These are phyloP conservation scores for Leptinotarsa juncta DNA, from an alignment of 2,888 invertebrate species.

Conservation along the genomic window DNA sequence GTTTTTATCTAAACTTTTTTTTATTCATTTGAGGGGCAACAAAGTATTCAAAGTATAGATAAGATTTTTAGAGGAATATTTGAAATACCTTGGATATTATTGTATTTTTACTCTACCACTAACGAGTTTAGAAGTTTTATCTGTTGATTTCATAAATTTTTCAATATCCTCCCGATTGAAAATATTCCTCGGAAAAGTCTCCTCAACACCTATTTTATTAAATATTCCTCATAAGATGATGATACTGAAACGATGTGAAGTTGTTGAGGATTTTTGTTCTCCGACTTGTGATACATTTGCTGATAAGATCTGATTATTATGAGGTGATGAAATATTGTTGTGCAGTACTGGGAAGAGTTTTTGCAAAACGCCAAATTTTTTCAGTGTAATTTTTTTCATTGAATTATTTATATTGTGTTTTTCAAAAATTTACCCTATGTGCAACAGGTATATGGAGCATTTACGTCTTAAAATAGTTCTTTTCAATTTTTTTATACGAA, in stretches of 20 bases:
- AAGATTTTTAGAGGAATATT: neutral
- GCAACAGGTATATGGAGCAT: neutral
- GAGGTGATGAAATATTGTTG: constrained; percentile 25
- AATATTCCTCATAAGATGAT: constrained; percentile 41
- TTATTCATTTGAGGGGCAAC: constrained; percentile 41
- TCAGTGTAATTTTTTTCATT: neutral
- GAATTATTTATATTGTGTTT: neutral
- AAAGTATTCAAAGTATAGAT: constrained; percentile 34
- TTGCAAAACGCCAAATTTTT: neutral
- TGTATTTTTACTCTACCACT: neutral
- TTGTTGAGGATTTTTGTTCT: constrained; percentile 62
- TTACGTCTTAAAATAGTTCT: neutral
- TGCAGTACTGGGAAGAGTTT: neutral
- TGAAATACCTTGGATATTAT: neutral
- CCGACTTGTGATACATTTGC: constrained; percentile 65
- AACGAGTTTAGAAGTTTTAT: neutral
- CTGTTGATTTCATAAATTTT: constrained; percentile 8
- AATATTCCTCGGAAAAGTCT: constrained; percentile 22
- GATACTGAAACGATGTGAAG: constrained; percentile 50
- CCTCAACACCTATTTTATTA: neutral
- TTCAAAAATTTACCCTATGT: neutral
- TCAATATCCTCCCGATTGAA: neutral
- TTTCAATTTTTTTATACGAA: neutral
- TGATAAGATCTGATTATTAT: constrained; percentile 76
- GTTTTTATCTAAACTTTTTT: constrained; percentile 29